A percentile compares a stretch with the other conserved stretches of the same genome.
Conservation (phyloP, 2,113 vertebrate species). For the Burhinus bistriatus region DNA sequence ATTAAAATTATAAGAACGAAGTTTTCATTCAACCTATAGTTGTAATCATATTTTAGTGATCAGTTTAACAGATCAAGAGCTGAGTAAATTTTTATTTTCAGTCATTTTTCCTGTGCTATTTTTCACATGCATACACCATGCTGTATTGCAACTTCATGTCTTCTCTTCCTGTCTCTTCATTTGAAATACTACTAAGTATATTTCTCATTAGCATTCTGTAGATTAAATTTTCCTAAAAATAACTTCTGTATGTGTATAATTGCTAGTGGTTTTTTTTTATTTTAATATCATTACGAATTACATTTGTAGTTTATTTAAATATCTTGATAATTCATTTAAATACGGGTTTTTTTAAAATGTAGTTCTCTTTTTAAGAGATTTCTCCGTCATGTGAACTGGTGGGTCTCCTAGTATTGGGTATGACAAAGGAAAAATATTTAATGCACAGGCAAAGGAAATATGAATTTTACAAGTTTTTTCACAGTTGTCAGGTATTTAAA, state of each 20-base stretch:
- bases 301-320: not conserved
- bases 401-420: not conserved
- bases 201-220: not conserved
- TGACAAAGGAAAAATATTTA: not conserved
- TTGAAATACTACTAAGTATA: not conserved
- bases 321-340: not conserved
- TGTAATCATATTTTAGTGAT: not conserved
- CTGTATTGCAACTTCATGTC: not conserved
- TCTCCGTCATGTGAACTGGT: not conserved
- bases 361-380: not conserved
- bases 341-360: accelerated
- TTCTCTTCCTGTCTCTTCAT: not conserved
- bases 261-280: not conserved
- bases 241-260: not conserved
- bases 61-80: not conserved
- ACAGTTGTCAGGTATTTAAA: not conserved
- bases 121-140: not conserved
- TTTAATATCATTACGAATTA: not conserved
- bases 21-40: not conserved
- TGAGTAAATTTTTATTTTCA: not conserved
- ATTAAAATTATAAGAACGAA: not conserved
- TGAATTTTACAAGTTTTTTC: not conserved
- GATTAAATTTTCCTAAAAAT: not conserved
- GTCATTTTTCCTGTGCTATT: not conserved
- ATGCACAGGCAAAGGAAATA: not conserved